These are phyloP conservation scores for Okapia johnstoni DNA, from an alignment of 2,113 vertebrate genomes.

Conservation along the genomic window DNA sequence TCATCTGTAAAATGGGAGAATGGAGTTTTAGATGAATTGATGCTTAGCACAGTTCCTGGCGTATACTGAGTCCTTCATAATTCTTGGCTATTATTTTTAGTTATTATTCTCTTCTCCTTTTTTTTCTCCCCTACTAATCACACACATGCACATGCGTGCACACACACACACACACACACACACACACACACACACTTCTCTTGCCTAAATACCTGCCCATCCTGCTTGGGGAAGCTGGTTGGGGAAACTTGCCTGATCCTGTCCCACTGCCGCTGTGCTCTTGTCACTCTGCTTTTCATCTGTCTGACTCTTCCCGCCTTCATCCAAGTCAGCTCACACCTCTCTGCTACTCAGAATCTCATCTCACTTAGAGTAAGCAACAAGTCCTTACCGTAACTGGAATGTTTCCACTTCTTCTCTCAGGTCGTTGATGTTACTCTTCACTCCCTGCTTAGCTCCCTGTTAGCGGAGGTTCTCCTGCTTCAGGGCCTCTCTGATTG, in stretches of 20 bases:
- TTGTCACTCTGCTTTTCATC: not conserved
- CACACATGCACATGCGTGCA: accelerated
- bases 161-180: no score
- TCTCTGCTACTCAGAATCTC: not conserved
- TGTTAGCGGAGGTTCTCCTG: not conserved
- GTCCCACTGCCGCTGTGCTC: accelerated
- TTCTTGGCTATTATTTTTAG: not conserved
- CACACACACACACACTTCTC: not conserved
- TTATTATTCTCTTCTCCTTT: not conserved
- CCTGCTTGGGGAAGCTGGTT: not conserved
- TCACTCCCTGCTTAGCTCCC: not conserved
- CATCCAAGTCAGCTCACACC: not conserved
- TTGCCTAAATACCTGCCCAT: not conserved
- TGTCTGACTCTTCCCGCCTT: not conserved
- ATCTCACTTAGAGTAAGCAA: not conserved
- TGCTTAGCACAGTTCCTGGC: not conserved
- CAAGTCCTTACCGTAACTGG: not conserved
- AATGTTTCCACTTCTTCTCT: no score
- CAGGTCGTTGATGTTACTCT: accelerated
- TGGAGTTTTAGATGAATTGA: not conserved
- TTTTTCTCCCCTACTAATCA: not conserved
- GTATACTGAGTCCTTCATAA: not conserved
- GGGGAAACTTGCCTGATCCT: not conserved
- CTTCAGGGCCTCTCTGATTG: not conserved
- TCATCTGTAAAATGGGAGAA: not conserved